phyloP scores from a whole-genome alignment of 2,888 invertebrate species.

The Apocheima hispidaria region DNA sequence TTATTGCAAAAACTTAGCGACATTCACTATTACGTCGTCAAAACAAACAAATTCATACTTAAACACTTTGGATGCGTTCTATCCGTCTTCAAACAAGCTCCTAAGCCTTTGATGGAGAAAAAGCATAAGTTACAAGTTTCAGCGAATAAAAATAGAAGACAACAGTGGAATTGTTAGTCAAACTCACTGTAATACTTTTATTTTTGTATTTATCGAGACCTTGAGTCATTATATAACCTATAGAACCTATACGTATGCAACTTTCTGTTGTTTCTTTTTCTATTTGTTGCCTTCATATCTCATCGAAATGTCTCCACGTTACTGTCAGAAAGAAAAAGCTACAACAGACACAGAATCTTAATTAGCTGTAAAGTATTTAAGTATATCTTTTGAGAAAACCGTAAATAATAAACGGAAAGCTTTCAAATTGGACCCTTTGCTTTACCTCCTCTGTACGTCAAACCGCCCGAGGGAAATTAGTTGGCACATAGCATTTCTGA shows the following conservation, averaged over 20 bases:
- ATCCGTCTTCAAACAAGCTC: slow-evolving; percentile 33
- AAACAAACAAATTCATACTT: slow-evolving; percentile 31
- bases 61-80: slow-evolving; percentile 31
- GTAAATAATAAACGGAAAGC: slow-evolving; percentile 1
- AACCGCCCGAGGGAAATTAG: slow-evolving; percentile 75
- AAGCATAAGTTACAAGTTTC: slow-evolving; percentile 17
- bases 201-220: background rate
- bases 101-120: slow-evolving; percentile 29
- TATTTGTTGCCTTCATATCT: too few species aligned
- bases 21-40: slow-evolving; percentile 22
- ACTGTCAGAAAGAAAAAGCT: background rate
- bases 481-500: slow-evolving; percentile 63
- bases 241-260: too few species aligned
- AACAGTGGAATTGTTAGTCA: background rate
- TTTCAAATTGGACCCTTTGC: slow-evolving; percentile 9
- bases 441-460: slow-evolving; percentile 46
- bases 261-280: too few species aligned
- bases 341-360: background rate
- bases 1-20: slow-evolving; percentile 11
- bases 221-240: too few species aligned
- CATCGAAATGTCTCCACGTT: background rate
- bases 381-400: background rate
- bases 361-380: background rate
- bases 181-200: background rate
- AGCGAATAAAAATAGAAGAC: slow-evolving; percentile 2